phyloP scores from a whole-genome alignment of 2,113 vertebrate genomes.

The Hemiprocne comata region DNA sequence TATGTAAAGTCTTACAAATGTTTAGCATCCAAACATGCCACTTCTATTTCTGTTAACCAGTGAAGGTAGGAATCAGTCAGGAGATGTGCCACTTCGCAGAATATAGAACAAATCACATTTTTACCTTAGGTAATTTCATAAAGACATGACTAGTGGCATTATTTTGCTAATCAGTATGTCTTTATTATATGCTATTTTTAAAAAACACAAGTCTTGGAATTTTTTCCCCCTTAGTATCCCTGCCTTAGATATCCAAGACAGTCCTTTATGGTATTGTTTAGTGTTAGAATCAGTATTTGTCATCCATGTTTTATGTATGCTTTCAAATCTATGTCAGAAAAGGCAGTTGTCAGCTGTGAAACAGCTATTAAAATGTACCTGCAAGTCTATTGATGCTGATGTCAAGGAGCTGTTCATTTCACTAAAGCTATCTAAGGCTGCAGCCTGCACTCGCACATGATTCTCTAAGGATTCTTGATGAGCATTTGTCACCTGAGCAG shows the following conservation, averaged over 20 bases:
- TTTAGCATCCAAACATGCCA: not conserved
- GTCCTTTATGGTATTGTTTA: not conserved
- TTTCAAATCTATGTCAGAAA: conserved; percentile 29
- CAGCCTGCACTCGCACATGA: conserved; percentile 84
- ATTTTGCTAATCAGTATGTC: not conserved
- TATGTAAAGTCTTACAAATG: not conserved
- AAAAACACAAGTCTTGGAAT: not conserved
- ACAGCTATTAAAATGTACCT: conserved; percentile 77
- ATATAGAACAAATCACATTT: not conserved
- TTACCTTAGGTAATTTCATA: not conserved
- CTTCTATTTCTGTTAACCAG: not conserved
- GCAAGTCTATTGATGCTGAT: conserved; percentile 87
- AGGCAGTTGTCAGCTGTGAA: conserved; percentile 11
- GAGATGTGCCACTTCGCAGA: not conserved
- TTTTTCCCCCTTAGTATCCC: not conserved
- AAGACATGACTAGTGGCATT: not conserved
- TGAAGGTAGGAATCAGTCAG: not conserved
- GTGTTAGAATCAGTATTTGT: not conserved
- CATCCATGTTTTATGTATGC: not conserved
- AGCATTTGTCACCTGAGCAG: conserved; percentile 82
- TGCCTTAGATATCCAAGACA: not conserved
- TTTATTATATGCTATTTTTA: not conserved
- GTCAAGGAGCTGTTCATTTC: conserved; percentile 91
- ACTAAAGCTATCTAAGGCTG: conserved; percentile 91
- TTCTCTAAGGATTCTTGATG: conserved; percentile 85